These are phyloP conservation scores for Pherbina coryleti DNA, from an alignment of 2,888 invertebrate species.

Conservation along the genomic window DNA sequence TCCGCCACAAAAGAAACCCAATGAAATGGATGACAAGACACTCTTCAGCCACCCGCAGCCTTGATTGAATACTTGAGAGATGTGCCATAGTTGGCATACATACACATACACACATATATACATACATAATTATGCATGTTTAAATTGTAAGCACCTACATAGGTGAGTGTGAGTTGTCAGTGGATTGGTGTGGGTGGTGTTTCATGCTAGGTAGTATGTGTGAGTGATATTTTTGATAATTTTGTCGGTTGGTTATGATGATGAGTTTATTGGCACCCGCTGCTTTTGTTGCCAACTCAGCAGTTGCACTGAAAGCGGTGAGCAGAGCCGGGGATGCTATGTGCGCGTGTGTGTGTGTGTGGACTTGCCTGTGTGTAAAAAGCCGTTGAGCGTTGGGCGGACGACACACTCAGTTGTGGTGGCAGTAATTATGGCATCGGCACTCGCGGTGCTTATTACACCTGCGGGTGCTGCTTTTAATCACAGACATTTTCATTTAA, in stretches of 20 bases:
- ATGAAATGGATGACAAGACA: not conserved
- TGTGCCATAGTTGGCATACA: not conserved
- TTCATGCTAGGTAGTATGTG: not conserved
- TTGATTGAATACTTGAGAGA: conserved; percentile 11
- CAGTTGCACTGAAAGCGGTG: not conserved
- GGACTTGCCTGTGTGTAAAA: not conserved
- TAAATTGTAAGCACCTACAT: conserved; percentile 9
- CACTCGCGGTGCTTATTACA: conserved; percentile 24
- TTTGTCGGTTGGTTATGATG: conserved; percentile 46
- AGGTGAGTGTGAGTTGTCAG: not conserved
- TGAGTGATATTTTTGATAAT: conserved; percentile 34
- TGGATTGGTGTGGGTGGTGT: not conserved
- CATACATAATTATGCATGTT: not conserved
- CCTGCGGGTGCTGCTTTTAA: conserved; percentile 29
- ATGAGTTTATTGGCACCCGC: conserved; percentile 49
- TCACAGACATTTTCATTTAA: conserved; percentile 27
- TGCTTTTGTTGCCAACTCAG: conserved; percentile 44
- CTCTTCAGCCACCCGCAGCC: not conserved
- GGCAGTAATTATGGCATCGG: conserved; percentile 12
- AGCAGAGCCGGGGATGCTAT: too few species aligned
- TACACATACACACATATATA: not conserved
- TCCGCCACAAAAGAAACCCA: conserved; percentile 6
- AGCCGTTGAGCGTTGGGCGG: not conserved
- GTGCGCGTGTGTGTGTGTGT: not conserved
- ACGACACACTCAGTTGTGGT: not conserved